A percentile compares a stretch with the other conserved stretches of the same genome.
These are phyloP conservation scores for Bradypodion pumilum DNA, from an alignment of 2,797 vertebrate species.

Conservation along the genomic window DNA sequence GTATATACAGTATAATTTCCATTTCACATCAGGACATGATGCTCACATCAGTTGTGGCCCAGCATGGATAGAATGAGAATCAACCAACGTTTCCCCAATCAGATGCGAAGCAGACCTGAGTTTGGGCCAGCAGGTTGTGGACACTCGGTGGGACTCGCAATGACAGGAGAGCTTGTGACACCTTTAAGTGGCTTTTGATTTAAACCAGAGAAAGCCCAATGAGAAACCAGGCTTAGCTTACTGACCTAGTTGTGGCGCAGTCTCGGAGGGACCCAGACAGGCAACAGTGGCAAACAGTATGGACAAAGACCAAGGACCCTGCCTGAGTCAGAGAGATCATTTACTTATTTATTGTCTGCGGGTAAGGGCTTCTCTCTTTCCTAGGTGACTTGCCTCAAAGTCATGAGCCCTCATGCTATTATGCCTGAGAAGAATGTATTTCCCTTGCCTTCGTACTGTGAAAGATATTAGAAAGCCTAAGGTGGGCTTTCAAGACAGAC, in stretches of 20 bases:
- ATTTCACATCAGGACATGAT: too few species aligned
- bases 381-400: neutral
- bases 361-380: neutral
- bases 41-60: neutral
- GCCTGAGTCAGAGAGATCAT: neutral
- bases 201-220: constrained; percentile 64
- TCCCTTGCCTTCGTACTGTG: too few species aligned
- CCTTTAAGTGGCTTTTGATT: neutral
- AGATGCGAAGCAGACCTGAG: too few species aligned
- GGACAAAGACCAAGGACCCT: constrained; percentile 33
- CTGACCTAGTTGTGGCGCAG: constrained; percentile 75
- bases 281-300: neutral
- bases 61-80: neutral
- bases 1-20: too few species aligned
- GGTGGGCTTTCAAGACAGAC: too few species aligned
- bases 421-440: neutral
- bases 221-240: constrained; percentile 65
- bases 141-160: constrained; percentile 27
- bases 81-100: neutral
- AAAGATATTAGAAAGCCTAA: too few species aligned
- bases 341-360: constrained; percentile 19
- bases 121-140: constrained; percentile 51
- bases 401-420: too few species aligned
- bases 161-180: neutral
- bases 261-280: neutral